These are phyloP conservation scores for Gymnogyps californianus DNA, from an alignment of 2,113 vertebrate genomes.

Conservation along the genomic window DNA sequence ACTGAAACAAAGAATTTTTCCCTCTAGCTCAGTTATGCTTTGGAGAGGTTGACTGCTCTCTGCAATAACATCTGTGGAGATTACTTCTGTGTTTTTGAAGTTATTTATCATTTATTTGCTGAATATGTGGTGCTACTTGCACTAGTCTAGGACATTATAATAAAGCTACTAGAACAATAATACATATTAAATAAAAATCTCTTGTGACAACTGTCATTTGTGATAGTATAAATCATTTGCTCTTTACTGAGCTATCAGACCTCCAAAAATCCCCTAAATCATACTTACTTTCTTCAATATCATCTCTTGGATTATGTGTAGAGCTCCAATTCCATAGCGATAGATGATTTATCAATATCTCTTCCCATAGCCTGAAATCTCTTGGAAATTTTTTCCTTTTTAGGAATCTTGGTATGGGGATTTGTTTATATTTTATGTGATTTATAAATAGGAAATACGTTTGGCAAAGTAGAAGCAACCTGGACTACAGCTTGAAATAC, in stretches of 20 bases:
- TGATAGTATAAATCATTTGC: not conserved
- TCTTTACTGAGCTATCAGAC: not conserved
- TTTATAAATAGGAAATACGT: not conserved
- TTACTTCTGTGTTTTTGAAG: not conserved
- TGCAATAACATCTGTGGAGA: not conserved
- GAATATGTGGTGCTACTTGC: not conserved
- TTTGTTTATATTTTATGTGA: not conserved
- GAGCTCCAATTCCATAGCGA: not conserved
- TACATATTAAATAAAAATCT: not conserved
- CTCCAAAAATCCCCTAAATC: not conserved
- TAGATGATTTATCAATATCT: not conserved
- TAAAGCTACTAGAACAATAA: not conserved
- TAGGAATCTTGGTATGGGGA: not conserved
- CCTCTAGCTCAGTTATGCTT: not conserved
- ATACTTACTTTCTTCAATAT: not conserved
- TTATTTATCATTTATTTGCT: not conserved
- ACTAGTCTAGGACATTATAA: not conserved
- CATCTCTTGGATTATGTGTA: not conserved
- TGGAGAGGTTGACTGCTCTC: not conserved
- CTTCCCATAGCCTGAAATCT: not conserved
- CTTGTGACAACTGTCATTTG: not conserved
- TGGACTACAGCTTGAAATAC: not conserved
- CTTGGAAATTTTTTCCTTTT: not conserved
- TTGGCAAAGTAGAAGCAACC: not conserved
- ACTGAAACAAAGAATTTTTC: not conserved